A percentile compares a stretch with the other conserved stretches of the same genome.
Evolutionary conservation across 2,888 invertebrate species (phyloP).

Genomic region (Acheta domesticus): DNA sequence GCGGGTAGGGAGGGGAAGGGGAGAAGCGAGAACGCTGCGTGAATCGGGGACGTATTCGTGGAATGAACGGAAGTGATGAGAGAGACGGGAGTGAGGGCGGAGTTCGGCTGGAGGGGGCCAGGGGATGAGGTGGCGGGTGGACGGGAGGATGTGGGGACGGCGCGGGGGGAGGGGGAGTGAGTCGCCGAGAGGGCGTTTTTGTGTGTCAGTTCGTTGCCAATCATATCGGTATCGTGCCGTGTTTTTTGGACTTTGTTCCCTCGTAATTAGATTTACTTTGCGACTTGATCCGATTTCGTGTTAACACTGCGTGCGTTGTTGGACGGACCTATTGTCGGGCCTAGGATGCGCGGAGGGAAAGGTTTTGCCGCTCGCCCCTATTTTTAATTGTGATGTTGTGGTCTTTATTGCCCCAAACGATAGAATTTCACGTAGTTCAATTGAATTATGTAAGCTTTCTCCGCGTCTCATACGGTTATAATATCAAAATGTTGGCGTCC

Average conservation of each 20-base stretch:
- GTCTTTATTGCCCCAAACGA: too few relatives aligned
- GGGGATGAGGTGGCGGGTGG: background rate
- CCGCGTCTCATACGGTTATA: too few relatives aligned
- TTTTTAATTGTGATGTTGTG: too few relatives aligned
- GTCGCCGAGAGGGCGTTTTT: background rate
- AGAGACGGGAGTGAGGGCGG: background rate
- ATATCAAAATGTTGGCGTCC: too few relatives aligned
- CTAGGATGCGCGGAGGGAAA: background rate
- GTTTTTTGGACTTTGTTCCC: constrained; percentile 2
- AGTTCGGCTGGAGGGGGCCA: background rate
- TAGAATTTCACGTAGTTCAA: too few relatives aligned
- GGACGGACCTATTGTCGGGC: background rate
- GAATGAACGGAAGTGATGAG: background rate
- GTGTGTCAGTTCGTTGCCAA: background rate
- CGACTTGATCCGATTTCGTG: constrained; percentile 5
- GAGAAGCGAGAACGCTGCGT: too few relatives aligned
- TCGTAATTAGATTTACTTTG: background rate
- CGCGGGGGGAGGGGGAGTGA: background rate
- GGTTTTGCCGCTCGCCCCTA: too few relatives aligned
- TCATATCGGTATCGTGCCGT: background rate
- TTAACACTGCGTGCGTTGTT: background rate
- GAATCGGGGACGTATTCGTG: background rate
- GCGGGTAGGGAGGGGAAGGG: too few relatives aligned
- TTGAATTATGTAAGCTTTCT: too few relatives aligned
- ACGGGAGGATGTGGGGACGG: too few relatives aligned